Base-by-base conservation (phyloP, 2,113 vertebrate species). In the Cranoglanis bouderius region DNA sequence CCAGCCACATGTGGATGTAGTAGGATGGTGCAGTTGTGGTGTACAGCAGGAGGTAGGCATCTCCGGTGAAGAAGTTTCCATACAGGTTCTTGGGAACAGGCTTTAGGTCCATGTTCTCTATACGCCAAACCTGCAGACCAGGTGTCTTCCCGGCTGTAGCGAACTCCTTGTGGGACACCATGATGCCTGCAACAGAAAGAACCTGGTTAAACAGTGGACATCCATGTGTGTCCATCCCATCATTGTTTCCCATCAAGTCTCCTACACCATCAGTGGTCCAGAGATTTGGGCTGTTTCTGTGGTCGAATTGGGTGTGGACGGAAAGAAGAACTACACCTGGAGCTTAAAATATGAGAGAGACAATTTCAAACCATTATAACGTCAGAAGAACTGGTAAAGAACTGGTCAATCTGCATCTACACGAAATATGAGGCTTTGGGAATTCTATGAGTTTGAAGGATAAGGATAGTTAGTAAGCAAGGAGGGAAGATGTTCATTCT, bases 111-210 rank as follows among this genome's bases (percentile, higher is more conserved):
- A 96, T 8, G 90, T 90, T 96, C 92, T 96, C 96, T 0, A 96
- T 96, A 10, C 96, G 95, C 96, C 96, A 96, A 32, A 96, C 90
- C 93, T 95, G 93, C 88, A 96, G 93, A 3, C 96, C 96, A 0
- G 95, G 88, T 78, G 89, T 13, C 91, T 96, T 96, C 80, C 96
- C 96, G 0, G 95, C 95, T 43, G 29, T 82, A 59, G 57, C 82
- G 86, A 96, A 96, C 91, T 96, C 96, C 92, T 94, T 94, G 91
- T 96, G 96, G 91, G 85, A 91, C 92, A 95, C 95, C 96, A 96
- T 96, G 93, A 85, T 92, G 92, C 87, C 92, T 91, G 92, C 92
- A 91, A 86, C 16, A 72, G 57, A 51, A 43, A 57, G 32, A 65
- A 84, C 55, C 6, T 1, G 6, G 82, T n/a, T 65, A 43, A 32